Evolutionary conservation across 1,140 invertebrate species (phyloP), one percentile per base, ranked within the genome.

Genomic region (Hermatobates lingyangjiaoensis): DNA sequence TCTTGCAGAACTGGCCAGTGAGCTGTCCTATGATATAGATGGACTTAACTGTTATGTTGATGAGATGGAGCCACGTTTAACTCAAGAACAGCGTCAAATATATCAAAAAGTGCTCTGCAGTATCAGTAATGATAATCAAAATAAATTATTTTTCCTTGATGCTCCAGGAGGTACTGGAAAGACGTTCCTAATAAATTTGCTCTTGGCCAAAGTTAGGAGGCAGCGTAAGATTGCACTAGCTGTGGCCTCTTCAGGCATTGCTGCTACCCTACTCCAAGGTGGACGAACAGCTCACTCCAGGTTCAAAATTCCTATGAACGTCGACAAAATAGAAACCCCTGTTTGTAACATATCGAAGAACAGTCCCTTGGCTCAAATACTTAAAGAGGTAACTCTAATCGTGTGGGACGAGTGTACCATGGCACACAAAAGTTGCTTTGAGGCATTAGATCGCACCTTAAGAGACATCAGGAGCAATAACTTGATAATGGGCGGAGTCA

Each of bases 181-280:
- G 60, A 68, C 64, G 0, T 69, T 65, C 52, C 28, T 65, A 1
- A 63, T 61, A 5, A 59, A 59, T 14, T 27, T 62, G 12, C 47
- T 65, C 7, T 50, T 65, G 23, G 57, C 57, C n/a, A 39, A 48
- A 30, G 48, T 66, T 10, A 46, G 60, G 55, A 55, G 30, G 10
- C 0, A 59, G 25, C 52, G 58, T 24, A 30, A 54, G 26, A 60
- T 62, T 50, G 61, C 62, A 28, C 34, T 70, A 24, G 61, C 64
- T 10, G 55, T 66, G 10, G 68, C 69, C n/a, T 67, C 60, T n/a
- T 62, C 64, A 18, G 65, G 66, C 12, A 66, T 71, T 27, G 59
- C 51, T 25, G 56, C 59, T 48, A 52, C 61, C 10, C 50, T 65
- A 18, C 44, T 59, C 34, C 20, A 49, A 54, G 57, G 57, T 54